Base-by-base conservation (phyloP, 2,888 invertebrate genomes). In the Ephialtes manifestator region DNA sequence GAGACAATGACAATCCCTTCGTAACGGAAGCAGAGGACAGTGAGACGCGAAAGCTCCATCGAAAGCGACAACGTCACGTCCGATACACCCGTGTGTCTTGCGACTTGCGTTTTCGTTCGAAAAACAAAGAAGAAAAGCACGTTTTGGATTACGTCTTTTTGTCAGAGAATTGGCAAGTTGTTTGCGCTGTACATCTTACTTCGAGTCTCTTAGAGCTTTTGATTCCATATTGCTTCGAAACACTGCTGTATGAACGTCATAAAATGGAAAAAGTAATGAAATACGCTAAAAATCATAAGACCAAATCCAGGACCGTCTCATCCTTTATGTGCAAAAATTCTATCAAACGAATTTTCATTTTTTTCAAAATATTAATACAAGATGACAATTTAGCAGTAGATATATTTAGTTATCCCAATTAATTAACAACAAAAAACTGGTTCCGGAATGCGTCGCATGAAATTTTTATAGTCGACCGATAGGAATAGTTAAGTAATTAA, bases 11-110 rank as follows among this genome's bases (percentile, higher is more conserved):
- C 78, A 83, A 83, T 85, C 79, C 65, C 75, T 70, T 76, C 76
- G 63, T 5, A 48, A 77, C 58, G 28, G 51, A 48, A 60, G 65
- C 76, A 79, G 76, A 53, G 18, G 20, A 74, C 58, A 46, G 63
- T 63, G 68, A 80, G 79, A 84, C 72, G 53, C 76, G 81, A 87
- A 85, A 85, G 85, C 86, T 80, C 70, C 78, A 87, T 87, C 80
- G 86, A 87, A 85, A 89, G 87, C 87, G 90, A 89, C 89, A 90
- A 87, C 86, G 89, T 89, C 89, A 89, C 85, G 88, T 89, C 82
- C 83, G 84, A 87, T 88, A 87, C 80, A 75, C 77, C 74, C 84
- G 67, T 71, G 71, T 76, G 53, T 55, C 51, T 58, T 51, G 67
- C 74, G 79, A 85, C 79, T 85, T 82, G 58, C 75, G 76, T 85